Conservation (phyloP, 1,140 invertebrate species). For the Halesus radiatus region DNA sequence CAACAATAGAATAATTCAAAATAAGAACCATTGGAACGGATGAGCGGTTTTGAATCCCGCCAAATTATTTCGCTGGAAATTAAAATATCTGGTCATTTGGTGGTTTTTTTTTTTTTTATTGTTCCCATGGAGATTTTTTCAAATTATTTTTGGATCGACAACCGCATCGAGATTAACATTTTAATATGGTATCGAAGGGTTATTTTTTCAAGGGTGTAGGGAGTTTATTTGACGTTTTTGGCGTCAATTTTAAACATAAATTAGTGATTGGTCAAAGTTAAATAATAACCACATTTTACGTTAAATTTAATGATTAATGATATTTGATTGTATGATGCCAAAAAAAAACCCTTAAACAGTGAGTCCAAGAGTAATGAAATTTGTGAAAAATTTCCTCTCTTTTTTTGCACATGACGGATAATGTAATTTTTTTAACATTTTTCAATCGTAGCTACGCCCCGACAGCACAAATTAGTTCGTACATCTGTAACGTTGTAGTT, state of each 20-base stretch:
- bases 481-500: too few relatives aligned
- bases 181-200: constrained; percentile 47
- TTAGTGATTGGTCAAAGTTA: too few relatives aligned
- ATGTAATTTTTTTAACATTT: too few relatives aligned
- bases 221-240: neutral
- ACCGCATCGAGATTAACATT: constrained; percentile 51
- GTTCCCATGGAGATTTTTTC: constrained; percentile 25
- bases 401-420: too few relatives aligned
- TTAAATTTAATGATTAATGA: too few relatives aligned
- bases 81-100: constrained; percentile 54
- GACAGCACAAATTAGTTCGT: too few relatives aligned
- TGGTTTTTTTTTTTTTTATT: constrained; percentile 13
- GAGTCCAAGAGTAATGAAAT: too few relatives aligned
- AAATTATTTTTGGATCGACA: constrained; percentile 53
- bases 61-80: constrained; percentile 53
- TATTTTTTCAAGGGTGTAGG: constrained; percentile 17
- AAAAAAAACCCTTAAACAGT: too few relatives aligned
- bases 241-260: neutral
- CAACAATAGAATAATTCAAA: constrained; percentile 50
- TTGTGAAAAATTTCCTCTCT: too few relatives aligned
- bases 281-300: too few relatives aligned
- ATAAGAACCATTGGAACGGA: constrained; percentile 53
- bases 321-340: too few relatives aligned
- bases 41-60: constrained; percentile 50
- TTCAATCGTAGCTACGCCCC: too few relatives aligned